These are phyloP conservation scores for Heliconius hewitsoni DNA, from an alignment of 1,140 invertebrate species.

Conservation along the genomic window DNA sequence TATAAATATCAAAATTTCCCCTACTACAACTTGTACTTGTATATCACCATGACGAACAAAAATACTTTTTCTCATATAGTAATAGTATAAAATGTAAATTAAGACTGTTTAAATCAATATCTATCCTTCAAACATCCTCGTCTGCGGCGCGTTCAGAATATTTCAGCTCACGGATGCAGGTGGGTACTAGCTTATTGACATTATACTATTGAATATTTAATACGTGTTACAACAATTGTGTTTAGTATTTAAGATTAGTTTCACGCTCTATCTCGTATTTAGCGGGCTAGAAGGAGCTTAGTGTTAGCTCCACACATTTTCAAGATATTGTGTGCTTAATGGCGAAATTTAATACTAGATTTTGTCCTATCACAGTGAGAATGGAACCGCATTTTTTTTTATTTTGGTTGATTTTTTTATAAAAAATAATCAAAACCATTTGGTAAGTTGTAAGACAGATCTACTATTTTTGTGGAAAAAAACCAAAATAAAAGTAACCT, in stretches of 20 bases:
- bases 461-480: too few species aligned
- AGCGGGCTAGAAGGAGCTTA: too few species aligned
- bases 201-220: conserved; percentile 31
- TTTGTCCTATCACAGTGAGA: too few species aligned
- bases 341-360: too few species aligned
- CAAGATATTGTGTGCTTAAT: too few species aligned
- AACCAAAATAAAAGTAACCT: too few species aligned
- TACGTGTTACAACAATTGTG: conserved; percentile 11
- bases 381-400: too few species aligned
- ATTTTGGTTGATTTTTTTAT: too few species aligned
- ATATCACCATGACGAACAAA: neutral
- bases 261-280: too few species aligned
- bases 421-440: too few species aligned
- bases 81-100: neutral
- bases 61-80: neutral
- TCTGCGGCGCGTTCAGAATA: conserved; percentile 25
- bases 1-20: neutral
- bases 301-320: too few species aligned
- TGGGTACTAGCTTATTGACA: conserved; percentile 31
- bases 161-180: conserved; percentile 30
- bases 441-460: too few species aligned
- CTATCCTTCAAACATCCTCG: conserved; percentile 12
- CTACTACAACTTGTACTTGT: neutral
- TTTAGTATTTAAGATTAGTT: neutral
- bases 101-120: conserved; percentile 7